Percentiles rank a stretch among this genome's conserved stretches.
Conservation (phyloP, 2,888 invertebrate species). For the Mayetiola destructor region DNA sequence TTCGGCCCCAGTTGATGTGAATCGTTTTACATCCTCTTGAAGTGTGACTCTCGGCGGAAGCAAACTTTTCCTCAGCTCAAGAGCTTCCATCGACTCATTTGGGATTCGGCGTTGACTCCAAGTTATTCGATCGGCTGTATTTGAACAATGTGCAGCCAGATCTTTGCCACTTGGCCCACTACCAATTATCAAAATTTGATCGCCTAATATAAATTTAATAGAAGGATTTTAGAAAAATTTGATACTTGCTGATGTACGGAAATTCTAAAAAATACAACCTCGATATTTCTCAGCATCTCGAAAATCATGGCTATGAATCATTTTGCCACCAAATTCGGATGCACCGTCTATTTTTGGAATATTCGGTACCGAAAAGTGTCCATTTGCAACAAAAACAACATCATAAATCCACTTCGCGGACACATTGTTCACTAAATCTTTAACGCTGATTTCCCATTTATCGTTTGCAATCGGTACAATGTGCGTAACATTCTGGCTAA, state of each 20-base stretch:
- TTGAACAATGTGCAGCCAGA: conserved; percentile 52
- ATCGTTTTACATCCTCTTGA: conserved; percentile 45
- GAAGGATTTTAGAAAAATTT: not conserved
- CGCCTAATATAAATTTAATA: conserved; percentile 28
- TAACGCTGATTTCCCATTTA: conserved; percentile 40
- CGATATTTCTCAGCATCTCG: conserved; percentile 52
- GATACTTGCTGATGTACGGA: not conserved
- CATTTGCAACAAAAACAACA: conserved; percentile 69
- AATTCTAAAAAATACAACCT: conserved; percentile 28
- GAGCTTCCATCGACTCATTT: not conserved
- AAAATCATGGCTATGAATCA: conserved; percentile 74
- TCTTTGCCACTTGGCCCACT: conserved; percentile 80
- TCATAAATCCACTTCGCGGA: conserved; percentile 49
- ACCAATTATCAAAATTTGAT: conserved; percentile 65
- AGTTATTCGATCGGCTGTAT: conserved; percentile 45
- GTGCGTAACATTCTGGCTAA: conserved; percentile 41
- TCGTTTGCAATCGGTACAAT: conserved; percentile 38
- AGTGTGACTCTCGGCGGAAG: conserved; percentile 49
- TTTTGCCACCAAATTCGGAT: conserved; percentile 43
- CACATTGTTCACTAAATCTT: conserved; percentile 23
- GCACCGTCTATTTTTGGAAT: conserved; percentile 54
- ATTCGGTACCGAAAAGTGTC: conserved; percentile 68
- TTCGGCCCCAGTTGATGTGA: conserved; percentile 39
- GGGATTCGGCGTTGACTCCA: conserved; percentile 47
- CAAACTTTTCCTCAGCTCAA: conserved; percentile 26